Evolutionary conservation across 2,113 vertebrate genomes (phyloP), one percentile per base, ranked within the genome.

Genomic region (Bufo bufo): DNA sequence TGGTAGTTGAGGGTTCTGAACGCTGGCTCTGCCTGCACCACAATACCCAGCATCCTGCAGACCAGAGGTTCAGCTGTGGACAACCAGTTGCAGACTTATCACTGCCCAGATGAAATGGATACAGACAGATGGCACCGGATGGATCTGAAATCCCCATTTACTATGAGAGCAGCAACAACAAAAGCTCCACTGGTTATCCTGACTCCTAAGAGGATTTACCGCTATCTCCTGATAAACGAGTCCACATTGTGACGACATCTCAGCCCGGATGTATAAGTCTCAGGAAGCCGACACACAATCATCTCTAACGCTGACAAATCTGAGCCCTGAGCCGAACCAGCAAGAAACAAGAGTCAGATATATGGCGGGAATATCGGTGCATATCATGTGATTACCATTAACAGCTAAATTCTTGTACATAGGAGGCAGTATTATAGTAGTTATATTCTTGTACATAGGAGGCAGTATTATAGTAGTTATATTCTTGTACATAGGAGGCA

Each of bases 91-190:
- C 6, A 66, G 43, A 83, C 69, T 69, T 33, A 83, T 83, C 81
- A 17, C 63, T 72, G 16, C 11, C 17, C 69, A 5, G 84, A 72
- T 72, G 82, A 84, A 17, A 72, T 14, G 50, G 45, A 54, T 50
- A n/a, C 19, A 17, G 52, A 72, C 84, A 85, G 84, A 85, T 85
- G 84, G 84, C 54, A 43, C 13, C 6, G 71, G 84, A 9, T 43
- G 23, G 49, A 72, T 58, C 19, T 72, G 14, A 56, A 84, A 72
- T 84, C 66, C 82, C 82, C 2, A 16, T 71, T 75, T 85, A 74
- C 50, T 52, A 47, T 20, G 56, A 61, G 7, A 43, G 80, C 80
- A 6, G 17, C 56, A 49, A 58, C 45, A 10, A 47, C 33, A 43
- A 17, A 49, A 47, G 56, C 56, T 49, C 23, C 23, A 82, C 4